These are phyloP conservation scores for Tachypleus tridentatus DNA, from an alignment of 1,140 invertebrate species.

Conservation along the genomic window DNA sequence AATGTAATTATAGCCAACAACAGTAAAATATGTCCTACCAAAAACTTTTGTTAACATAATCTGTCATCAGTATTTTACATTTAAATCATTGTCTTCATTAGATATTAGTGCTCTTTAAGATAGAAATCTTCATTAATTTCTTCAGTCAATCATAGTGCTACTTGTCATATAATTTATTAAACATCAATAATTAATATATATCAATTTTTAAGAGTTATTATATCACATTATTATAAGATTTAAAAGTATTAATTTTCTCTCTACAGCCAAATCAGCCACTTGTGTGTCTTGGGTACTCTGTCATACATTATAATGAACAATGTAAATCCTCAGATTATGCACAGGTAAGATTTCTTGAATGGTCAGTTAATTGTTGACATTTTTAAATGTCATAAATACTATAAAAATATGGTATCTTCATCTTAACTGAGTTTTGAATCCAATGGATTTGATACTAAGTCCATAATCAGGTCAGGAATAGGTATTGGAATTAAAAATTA, in stretches of 20 bases:
- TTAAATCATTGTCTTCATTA: not conserved
- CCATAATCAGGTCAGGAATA: not conserved
- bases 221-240: too few species aligned
- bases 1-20: too few species aligned
- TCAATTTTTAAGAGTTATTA: slow-evolving; percentile 8
- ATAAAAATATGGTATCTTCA: too few species aligned
- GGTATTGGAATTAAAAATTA: not conserved
- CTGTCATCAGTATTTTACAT: not conserved
- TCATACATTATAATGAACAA: slow-evolving; percentile 57
- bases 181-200: not conserved
- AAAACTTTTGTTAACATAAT: too few species aligned
- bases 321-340: slow-evolving; percentile 46
- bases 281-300: slow-evolving; percentile 55
- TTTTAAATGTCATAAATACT: too few species aligned
- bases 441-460: not conserved
- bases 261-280: slow-evolving; percentile 60
- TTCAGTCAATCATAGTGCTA: slow-evolving; percentile 14
- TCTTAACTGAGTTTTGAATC: slow-evolving; percentile 7
- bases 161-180: slow-evolving; percentile 18
- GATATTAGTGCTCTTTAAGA: slow-evolving; percentile 24
- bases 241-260: slow-evolving; percentile 18
- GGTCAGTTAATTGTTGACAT: too few species aligned
- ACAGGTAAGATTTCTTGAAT: slow-evolving; percentile 40
- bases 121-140: slow-evolving; percentile 22
- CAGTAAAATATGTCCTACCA: too few species aligned